Base-by-base conservation (phyloP, 1,140 invertebrate genomes). In the Latrodectus geometricus region DNA sequence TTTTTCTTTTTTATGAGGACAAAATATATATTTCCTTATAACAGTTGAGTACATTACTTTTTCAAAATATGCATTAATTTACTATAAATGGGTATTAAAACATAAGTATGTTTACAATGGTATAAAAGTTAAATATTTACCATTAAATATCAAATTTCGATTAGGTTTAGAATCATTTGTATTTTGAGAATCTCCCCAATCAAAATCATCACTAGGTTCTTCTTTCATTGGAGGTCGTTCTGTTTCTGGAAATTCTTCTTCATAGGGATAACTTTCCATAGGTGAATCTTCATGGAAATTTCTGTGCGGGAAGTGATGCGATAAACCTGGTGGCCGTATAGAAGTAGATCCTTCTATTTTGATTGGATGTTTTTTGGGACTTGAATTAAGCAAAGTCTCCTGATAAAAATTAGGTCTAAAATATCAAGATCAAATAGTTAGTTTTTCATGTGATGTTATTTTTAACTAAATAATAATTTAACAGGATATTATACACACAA, bases 371-470 rank as follows among this genome's bases (percentile, higher is more conserved):
- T 17, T 76, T 84, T 54, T 68, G 56, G 15, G 84, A 66, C 35
- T 35, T 11, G 66, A 21, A 14, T 68, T 82, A 20, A 72, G 49
- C 23, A 86, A 73, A 17, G 86, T 87, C 73, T 87, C 86, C 48
- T 75, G 68, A 49, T 87, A 87, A 56, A 87, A 87, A 48, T 87
- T 87, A 21, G 78, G 86, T 48, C 86, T 87, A 52, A 61, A 74
- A 74, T 0, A 35, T 35, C 35, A 35, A 35, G 35, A 35, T 35
- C 5, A 35, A 35, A 35, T 35, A 35, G 35, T 35, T 35, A 35
- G 35, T n/a, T n/a, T n/a, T n/a, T n/a, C n/a, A n/a, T n/a, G n/a
- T 35, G 35, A 35, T 35, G 5, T 3, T 5, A 35, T 35, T 35
- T 35, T 35, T 35, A 3, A 35, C 1, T 5, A 3, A 35, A 35